These are phyloP conservation scores for Zhuqinia jingwanae DNA, from an alignment of 2,888 invertebrate genomes.

Conservation along the genomic window DNA sequence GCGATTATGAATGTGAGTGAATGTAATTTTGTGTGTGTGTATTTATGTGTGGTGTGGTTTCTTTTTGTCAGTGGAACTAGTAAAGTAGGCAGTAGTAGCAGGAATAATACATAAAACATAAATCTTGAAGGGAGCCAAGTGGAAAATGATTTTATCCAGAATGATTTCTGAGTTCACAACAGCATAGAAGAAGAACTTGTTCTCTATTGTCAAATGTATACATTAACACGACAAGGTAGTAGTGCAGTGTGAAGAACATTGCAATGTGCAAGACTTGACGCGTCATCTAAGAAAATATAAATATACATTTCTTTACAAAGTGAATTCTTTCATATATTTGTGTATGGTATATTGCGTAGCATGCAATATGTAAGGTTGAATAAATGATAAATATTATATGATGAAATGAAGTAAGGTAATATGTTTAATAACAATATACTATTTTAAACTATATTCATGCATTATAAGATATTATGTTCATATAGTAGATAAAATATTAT, in stretches of 20 bases:
- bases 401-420: no score
- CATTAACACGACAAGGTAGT: background rate
- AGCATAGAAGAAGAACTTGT: slow-evolving; percentile 25
- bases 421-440: no score
- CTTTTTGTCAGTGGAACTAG: no score
- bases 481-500: no score
- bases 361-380: no score
- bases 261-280: background rate
- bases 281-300: background rate
- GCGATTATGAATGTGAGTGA: no score
- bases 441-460: no score
- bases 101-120: slow-evolving; percentile 34
- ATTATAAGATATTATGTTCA: no score
- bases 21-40: no score
- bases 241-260: background rate
- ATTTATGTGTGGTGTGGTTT: background rate
- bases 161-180: slow-evolving; percentile 65
- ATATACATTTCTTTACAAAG: background rate
- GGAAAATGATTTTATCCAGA: slow-evolving; percentile 64
- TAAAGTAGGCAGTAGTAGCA: background rate
- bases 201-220: slow-evolving; percentile 40
- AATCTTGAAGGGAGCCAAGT: slow-evolving; percentile 53
- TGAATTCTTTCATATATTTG: no score
- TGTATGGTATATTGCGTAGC: no score
- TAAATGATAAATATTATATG: no score